A percentile compares a stretch with the other conserved stretches of the same genome.
Evolutionary conservation across 1,140 invertebrate species (phyloP).

Genomic region (Rhynchophorus ferrugineus): DNA sequence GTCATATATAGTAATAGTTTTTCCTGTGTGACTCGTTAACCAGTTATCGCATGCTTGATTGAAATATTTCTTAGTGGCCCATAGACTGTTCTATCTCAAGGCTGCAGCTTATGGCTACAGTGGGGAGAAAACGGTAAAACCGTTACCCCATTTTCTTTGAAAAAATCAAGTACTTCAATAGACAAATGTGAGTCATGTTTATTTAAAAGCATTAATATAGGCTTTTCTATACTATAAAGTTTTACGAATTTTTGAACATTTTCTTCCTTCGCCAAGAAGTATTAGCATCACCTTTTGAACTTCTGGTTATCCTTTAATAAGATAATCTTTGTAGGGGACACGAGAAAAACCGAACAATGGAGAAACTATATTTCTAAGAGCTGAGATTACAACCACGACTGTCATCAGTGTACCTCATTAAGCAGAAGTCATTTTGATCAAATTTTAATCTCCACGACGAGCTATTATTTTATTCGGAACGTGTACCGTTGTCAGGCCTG

Average conservation of each 20-base stretch:
- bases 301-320: conserved; percentile 33
- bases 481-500: conserved; percentile 42
- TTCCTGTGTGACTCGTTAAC: conserved; percentile 42
- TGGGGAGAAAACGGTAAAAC: conserved; percentile 37
- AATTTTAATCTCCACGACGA: no score
- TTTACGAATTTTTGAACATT: conserved; percentile 41
- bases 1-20: conserved; percentile 45
- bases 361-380: conserved; percentile 37
- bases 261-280: conserved; percentile 40
- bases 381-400: conserved; percentile 35
- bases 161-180: conserved; percentile 30
- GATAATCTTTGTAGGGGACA: conserved; percentile 40
- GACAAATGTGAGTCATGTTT: conserved; percentile 23
- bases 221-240: conserved; percentile 25
- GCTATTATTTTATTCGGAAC: no score
- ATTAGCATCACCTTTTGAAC: conserved; percentile 40
- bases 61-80: conserved; percentile 38
- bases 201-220: conserved; percentile 16
- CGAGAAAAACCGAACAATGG: conserved; percentile 39
- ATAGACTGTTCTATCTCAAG: conserved; percentile 31
- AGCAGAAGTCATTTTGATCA: no score
- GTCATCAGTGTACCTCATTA: conserved; percentile 30
- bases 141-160: conserved; percentile 34
- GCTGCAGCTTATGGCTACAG: conserved; percentile 39
- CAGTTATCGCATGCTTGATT: conserved; percentile 38